Evolutionary conservation across 2,113 vertebrate genomes (phyloP).

Genomic region (Siphamia tubifer): DNA sequence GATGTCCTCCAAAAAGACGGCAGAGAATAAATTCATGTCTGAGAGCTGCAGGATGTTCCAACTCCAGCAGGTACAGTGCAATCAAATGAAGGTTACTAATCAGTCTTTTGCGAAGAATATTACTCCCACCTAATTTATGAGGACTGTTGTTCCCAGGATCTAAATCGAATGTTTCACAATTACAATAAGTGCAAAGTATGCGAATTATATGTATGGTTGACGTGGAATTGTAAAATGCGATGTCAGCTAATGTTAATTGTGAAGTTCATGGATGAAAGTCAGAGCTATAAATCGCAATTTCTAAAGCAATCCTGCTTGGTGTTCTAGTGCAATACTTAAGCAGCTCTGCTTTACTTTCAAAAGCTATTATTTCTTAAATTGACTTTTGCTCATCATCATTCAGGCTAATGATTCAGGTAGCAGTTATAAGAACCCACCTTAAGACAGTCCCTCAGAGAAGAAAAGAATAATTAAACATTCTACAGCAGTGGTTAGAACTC

Average conservation of each 20-base stretch:
- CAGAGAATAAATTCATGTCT: constrained; percentile 54
- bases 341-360: neutral
- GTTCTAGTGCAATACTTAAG: neutral
- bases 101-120: constrained; percentile 44
- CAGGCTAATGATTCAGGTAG: neutral
- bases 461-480: neutral
- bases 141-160: constrained; percentile 9
- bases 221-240: neutral
- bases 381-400: neutral
- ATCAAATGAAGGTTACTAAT: constrained; percentile 69
- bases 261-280: neutral
- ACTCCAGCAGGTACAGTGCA: constrained; percentile 57
- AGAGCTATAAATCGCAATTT: neutral
- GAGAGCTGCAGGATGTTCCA: constrained; percentile 45
- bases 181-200: constrained; percentile 1
- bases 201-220: constrained; percentile 1
- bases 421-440: neutral
- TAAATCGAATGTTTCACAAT: constrained; percentile 2
- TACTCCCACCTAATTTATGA: constrained; percentile 50
- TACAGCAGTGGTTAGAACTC: too few species aligned
- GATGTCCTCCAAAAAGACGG: constrained; percentile 65
- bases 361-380: neutral
- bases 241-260: neutral
- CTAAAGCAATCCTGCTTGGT: neutral
- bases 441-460: neutral